Evolutionary conservation across 2,797 vertebrate species (phyloP), one percentile per base, ranked within the genome.

Genomic region (Trichosurus vulpecula): DNA sequence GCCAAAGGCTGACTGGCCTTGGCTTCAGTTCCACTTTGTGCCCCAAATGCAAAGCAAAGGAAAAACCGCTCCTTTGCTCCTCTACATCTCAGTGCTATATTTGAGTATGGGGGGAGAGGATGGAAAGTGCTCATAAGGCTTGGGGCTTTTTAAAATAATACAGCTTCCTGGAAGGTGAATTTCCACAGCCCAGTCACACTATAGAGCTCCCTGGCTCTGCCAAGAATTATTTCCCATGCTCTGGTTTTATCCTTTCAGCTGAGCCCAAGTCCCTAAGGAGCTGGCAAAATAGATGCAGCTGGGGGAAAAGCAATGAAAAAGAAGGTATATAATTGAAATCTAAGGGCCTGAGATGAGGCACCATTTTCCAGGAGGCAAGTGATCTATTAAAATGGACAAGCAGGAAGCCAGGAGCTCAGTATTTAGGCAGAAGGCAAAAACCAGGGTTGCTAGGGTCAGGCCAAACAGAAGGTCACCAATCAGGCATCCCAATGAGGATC

Each of bases 191-290:
- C 9, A 87, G 22, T 27, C 41, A 87, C 1, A 51, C 41, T 87
- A 47, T 74, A 51, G 41, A 87, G 41, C 9, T 4, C 22, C n/a
- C 41, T 51, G 41, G 9, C 41, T 87, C 41, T 51, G 74, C 98
- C 98, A 98, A 98, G 98, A 98, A 98, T 97, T 98, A 97, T 97
- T 98, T 98, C 97, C 97, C 97, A 98, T 98, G 98, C 97, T 98
- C 97, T 97, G 97, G 97, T 98, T 98, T 98, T 98, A 98, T 98
- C 98, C 97, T 98, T 98, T 98, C 98, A 97, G 98, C 98, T 98
- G 98, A 98, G 97, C 97, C 92, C 94, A 94, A 98, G 97, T 98
- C 98, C 98, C 98, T 97, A 98, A 98, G 97, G 98, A 98, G 98
- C 96, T 95, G 53, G 97, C 97, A 98, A 98, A 98, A 98, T 97